Conservation (phyloP, 2,888 invertebrate genomes). For the Dynastes maya region DNA sequence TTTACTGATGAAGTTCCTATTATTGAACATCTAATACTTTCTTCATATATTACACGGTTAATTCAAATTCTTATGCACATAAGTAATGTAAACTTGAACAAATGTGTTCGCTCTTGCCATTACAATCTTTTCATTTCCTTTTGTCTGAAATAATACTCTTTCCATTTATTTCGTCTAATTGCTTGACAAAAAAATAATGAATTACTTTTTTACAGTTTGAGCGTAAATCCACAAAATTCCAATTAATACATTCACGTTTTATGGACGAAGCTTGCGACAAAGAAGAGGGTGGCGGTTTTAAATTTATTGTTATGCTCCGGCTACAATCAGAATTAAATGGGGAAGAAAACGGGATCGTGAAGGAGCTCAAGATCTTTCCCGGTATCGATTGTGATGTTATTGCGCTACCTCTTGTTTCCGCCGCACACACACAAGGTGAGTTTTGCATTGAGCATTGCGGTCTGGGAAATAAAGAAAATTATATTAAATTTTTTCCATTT, state of each 20-base stretch:
- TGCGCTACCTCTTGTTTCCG: constrained; percentile 40
- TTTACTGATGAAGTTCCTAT: no score
- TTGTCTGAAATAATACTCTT: no score
- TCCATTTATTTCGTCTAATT: no score
- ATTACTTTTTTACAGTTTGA: constrained; percentile 15
- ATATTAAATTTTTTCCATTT: constrained; percentile 10
- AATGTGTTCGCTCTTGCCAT: no score
- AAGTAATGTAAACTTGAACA: no score
- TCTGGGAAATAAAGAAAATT: not conserved
- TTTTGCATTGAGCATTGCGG: constrained; percentile 12
- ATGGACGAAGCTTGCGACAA: constrained; percentile 32
- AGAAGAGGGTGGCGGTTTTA: constrained; percentile 42
- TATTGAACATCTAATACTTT: no score
- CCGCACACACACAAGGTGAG: constrained; percentile 31
- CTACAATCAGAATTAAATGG: constrained; percentile 53
- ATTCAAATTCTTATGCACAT: no score
- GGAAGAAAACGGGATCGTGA: constrained; percentile 47
- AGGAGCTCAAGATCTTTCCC: constrained; percentile 47
- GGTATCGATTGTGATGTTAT: constrained; percentile 49
- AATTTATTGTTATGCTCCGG: constrained; percentile 47
- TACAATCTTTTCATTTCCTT: no score
- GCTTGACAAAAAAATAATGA: constrained; percentile 20
- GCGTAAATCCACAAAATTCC: constrained; percentile 37
- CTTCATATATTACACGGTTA: no score
- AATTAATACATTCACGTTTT: constrained; percentile 44